Evolutionary conservation across 2,113 vertebrate genomes (phyloP).

Genomic region (Prolemur simus): DNA sequence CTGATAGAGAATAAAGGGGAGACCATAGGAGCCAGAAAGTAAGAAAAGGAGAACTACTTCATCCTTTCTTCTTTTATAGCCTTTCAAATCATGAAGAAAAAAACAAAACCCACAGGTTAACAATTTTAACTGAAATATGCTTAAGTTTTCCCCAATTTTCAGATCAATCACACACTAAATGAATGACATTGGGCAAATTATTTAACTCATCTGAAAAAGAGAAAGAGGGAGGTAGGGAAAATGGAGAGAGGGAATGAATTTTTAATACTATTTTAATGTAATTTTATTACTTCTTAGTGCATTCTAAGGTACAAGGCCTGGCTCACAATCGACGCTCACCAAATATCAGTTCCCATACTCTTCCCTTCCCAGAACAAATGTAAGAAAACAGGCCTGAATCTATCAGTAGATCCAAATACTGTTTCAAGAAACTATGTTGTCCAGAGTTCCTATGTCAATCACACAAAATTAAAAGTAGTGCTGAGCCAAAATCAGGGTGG

Average conservation of each 20-base stretch:
- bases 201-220: background rate
- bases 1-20: background rate
- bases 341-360: background rate
- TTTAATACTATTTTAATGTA: background rate
- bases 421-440: background rate
- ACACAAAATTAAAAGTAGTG: background rate
- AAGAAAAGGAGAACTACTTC: background rate
- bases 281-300: background rate
- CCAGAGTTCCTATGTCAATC: background rate
- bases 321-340: background rate
- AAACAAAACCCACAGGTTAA: background rate
- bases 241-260: background rate
- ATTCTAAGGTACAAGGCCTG: background rate
- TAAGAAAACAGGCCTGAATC: background rate
- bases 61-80: background rate
- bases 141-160: background rate
- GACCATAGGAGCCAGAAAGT: background rate
- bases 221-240: background rate
- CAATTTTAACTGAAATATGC: background rate
- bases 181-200: background rate
- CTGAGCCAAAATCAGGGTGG: background rate
- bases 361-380: background rate
- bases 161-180: background rate
- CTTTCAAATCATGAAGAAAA: conserved; percentile 14
- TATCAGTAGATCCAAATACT: background rate